phyloP scores from a whole-genome alignment of 2,113 vertebrate species.

The Corydoras maculifer region DNA sequence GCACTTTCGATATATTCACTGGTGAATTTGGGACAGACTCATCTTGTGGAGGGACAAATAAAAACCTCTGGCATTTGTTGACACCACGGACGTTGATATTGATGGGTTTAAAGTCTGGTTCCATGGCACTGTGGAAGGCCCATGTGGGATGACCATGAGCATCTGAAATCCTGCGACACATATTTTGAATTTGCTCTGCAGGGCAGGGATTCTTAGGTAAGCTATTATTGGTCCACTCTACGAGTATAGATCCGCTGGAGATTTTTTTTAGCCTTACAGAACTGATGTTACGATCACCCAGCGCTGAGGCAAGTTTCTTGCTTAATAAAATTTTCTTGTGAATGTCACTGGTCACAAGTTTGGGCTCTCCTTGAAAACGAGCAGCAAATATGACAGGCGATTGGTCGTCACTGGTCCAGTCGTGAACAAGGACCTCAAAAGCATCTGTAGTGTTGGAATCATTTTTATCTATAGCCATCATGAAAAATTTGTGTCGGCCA shows the following conservation, averaged over 20 bases:
- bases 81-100: constrained; percentile 74
- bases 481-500: constrained; percentile 87
- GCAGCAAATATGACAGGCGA: constrained; percentile 81
- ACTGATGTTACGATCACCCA: constrained; percentile 88
- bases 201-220: constrained; percentile 81
- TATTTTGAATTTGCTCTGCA: constrained; percentile 74
- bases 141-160: constrained; percentile 69
- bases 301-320: constrained; percentile 83
- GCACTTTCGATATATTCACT: constrained; percentile 4
- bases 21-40: constrained; percentile 43
- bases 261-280: constrained; percentile 82
- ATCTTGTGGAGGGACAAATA: constrained; percentile 73
- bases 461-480: constrained; percentile 88
- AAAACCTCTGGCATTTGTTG: constrained; percentile 77
- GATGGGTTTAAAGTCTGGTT: constrained; percentile 84
- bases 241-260: constrained; percentile 78
- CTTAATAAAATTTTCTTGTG: constrained; percentile 85
- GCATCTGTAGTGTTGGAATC: constrained; percentile 83
- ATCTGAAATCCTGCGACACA: constrained; percentile 79
- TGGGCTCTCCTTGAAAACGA: constrained; percentile 78
- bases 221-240: constrained; percentile 93
- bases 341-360: constrained; percentile 69
- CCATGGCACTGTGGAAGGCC: constrained; percentile 73
- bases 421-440: constrained; percentile 86
- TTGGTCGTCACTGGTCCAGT: constrained; percentile 72